These are phyloP conservation scores for Reticulitermes speratus DNA, from an alignment of 1,140 invertebrate species.

Conservation along the genomic window DNA sequence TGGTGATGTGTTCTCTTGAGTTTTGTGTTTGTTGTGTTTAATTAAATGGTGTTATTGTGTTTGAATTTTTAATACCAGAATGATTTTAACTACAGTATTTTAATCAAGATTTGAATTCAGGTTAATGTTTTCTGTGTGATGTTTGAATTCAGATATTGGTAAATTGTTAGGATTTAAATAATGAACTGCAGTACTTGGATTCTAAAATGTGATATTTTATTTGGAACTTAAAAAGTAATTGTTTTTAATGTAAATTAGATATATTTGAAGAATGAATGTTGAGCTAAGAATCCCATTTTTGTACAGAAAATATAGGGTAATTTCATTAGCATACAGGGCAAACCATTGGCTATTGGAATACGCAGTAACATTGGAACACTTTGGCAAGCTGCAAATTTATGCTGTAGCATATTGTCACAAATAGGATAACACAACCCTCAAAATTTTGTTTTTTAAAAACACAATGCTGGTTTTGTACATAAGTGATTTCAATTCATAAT, in stretches of 20 bases:
- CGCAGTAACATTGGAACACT: neutral
- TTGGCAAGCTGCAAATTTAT: neutral
- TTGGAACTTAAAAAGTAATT: neutral
- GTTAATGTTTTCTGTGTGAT: neutral
- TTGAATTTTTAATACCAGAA: neutral
- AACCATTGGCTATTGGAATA: neutral
- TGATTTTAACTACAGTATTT: neutral
- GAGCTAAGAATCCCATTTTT: neutral
- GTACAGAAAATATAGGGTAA: neutral
- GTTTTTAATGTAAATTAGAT: slow-evolving; percentile 4
- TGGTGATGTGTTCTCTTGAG: neutral
- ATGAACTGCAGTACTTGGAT: neutral
- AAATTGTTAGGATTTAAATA: neutral
- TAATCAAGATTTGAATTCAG: neutral
- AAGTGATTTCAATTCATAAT: neutral
- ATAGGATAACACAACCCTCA: neutral
- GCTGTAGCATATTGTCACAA: neutral
- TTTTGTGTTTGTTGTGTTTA: neutral
- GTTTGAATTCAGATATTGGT: neutral
- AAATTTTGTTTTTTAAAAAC: neutral
- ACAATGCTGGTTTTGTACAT: neutral
- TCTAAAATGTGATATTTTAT: slow-evolving; percentile 14
- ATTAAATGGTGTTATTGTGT: neutral
- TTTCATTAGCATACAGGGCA: neutral
- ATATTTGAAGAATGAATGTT: neutral